Evolutionary conservation across 2,113 vertebrate genomes (phyloP).

Genomic region (Salvelinus sp.): DNA sequence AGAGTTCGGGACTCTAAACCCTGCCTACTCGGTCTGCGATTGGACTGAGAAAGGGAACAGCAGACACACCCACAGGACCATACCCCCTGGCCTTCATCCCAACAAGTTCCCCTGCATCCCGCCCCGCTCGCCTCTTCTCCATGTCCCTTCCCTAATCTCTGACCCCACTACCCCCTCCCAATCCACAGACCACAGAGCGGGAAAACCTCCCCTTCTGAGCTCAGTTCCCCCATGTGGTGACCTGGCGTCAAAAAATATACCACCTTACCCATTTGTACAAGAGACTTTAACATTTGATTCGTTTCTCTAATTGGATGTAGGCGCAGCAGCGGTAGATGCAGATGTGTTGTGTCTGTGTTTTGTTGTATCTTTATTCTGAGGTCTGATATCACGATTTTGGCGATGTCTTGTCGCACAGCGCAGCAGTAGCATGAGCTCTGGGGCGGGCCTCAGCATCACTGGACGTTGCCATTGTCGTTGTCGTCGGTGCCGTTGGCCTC

Average conservation of each 20-base stretch:
- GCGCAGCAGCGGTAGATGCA: conserved; percentile 44
- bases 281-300: conserved; percentile 51
- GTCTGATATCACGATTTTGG: conserved; percentile 73
- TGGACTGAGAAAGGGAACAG: conserved; percentile 57
- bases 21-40: conserved; percentile 56
- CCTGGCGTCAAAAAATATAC: conserved; percentile 61
- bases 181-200: conserved; percentile 32
- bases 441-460: conserved; percentile 70
- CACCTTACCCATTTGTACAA: conserved; percentile 45
- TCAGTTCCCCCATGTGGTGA: conserved; percentile 50
- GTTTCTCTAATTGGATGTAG: conserved; percentile 21
- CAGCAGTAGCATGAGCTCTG: conserved; percentile 46
- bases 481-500: conserved; percentile 82
- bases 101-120: conserved; percentile 43
- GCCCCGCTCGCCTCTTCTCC: conserved; percentile 31
- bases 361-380: conserved; percentile 67
- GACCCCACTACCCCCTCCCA: conserved; percentile 48
- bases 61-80: conserved; percentile 48
- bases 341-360: conserved; percentile 65
- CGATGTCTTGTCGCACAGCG: conserved; percentile 66
- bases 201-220: conserved; percentile 29
- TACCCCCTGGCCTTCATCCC: conserved; percentile 21
- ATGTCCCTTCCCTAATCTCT: conserved; percentile 28
- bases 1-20: conserved; percentile 54
- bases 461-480: conserved; percentile 64